Evolutionary conservation across 2,888 invertebrate species (phyloP).

Genomic region (Napeogenes sylphis): DNA sequence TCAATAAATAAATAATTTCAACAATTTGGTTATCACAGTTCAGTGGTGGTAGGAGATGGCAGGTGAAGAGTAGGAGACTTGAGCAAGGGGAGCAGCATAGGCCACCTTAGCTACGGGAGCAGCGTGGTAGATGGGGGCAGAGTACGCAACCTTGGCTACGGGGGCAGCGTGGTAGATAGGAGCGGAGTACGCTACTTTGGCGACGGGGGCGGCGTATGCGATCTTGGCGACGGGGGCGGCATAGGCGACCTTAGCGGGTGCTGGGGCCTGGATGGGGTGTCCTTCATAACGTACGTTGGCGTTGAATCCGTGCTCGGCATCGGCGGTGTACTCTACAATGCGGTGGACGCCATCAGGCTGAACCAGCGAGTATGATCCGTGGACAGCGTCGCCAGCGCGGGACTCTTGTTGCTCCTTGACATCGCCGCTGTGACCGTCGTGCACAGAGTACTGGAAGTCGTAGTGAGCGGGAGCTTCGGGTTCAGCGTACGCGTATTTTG

Average conservation of each 20-base stretch:
- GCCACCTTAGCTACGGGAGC: constrained; percentile 40
- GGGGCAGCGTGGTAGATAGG: constrained; percentile 32
- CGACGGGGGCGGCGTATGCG: constrained; percentile 55
- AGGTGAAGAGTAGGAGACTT: constrained; percentile 58
- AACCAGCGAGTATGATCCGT: constrained; percentile 66
- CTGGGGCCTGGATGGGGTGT: constrained; percentile 27
- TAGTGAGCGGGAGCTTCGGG: constrained; percentile 63
- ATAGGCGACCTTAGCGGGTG: constrained; percentile 35
- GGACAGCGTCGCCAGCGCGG: constrained; percentile 62
- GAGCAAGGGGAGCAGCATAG: constrained; percentile 40
- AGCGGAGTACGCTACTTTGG: constrained; percentile 60
- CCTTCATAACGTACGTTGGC: constrained; percentile 43
- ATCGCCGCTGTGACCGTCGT: constrained; percentile 66
- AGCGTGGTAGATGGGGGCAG: constrained; percentile 35
- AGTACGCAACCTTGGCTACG: constrained; percentile 41
- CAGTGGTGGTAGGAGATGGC: constrained; percentile 61
- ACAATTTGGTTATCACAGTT: constrained; percentile 26
- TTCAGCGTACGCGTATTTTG: constrained; percentile 56
- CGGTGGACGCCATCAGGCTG: constrained; percentile 68
- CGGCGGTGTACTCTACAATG: constrained; percentile 67
- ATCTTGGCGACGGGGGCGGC: constrained; percentile 45
- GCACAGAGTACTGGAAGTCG: constrained; percentile 67
- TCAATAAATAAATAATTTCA: constrained; percentile 33
- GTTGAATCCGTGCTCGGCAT: constrained; percentile 65
- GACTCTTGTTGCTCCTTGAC: constrained; percentile 61